Evolutionary conservation across 2,113 vertebrate species (phyloP).

Genomic region (Poeciliopsis occidentalis): DNA sequence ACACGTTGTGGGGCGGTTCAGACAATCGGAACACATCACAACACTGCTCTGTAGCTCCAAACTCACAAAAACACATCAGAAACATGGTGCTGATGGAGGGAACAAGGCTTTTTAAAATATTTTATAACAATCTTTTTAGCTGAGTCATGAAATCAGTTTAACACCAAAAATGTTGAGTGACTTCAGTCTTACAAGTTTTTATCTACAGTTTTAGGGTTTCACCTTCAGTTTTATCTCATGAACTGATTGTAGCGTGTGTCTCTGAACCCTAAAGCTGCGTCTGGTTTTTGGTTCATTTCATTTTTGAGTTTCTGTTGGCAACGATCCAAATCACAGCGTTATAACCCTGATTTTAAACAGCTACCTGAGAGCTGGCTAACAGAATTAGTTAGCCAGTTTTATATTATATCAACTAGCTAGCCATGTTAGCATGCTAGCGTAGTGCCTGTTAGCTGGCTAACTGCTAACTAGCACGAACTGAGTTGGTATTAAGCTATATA

Average conservation of each 20-base stretch:
- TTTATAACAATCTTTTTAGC: slow-evolving; percentile 59
- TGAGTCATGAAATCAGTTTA: slow-evolving; percentile 15
- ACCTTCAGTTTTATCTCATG: not conserved
- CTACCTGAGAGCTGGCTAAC: slow-evolving; percentile 41
- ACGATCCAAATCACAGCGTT: not conserved
- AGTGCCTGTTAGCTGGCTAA: slow-evolving; percentile 57
- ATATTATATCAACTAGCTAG: slow-evolving; percentile 38
- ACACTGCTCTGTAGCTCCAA: slow-evolving; percentile 51
- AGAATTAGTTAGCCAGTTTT: slow-evolving; percentile 15
- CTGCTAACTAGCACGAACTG: slow-evolving; percentile 26
- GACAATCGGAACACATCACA: slow-evolving; percentile 57
- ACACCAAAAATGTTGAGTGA: slow-evolving; percentile 44
- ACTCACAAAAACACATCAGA: slow-evolving; percentile 46
- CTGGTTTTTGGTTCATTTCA: slow-evolving; percentile 5
- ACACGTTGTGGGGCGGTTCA: slow-evolving; percentile 26
- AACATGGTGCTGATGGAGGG: slow-evolving; percentile 80
- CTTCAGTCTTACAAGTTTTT: slow-evolving; percentile 29
- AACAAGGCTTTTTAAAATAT: slow-evolving; percentile 83
- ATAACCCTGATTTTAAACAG: slow-evolving; percentile 1
- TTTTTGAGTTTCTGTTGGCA: slow-evolving; percentile 9
- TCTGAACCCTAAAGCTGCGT: not conserved
- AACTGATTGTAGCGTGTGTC: not conserved
- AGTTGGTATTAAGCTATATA: slow-evolving; percentile 14
- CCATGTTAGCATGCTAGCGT: slow-evolving; percentile 35
- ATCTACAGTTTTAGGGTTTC: not conserved